Percentiles rank a stretch among this genome's conserved stretches.
Conservation (phyloP, 2,888 invertebrate genomes). For the Lithophane leautieri region DNA sequence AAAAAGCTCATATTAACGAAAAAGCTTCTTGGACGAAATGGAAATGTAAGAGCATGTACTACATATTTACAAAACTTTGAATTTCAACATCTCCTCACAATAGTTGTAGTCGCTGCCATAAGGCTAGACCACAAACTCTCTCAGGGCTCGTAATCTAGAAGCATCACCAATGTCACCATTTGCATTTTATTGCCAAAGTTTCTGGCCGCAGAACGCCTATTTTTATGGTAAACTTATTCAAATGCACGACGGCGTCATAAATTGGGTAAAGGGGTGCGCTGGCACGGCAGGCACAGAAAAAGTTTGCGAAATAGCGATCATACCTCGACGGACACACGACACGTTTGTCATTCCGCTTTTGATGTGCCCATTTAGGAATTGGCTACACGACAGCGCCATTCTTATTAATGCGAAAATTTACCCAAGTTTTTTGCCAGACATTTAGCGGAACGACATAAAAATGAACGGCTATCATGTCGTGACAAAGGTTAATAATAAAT, state of each 20-base stretch:
- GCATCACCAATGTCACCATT: conserved; percentile 85
- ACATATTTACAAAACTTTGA: conserved; percentile 52
- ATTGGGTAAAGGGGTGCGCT: conserved; percentile 86
- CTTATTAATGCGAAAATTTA: conserved; percentile 41
- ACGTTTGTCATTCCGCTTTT: conserved; percentile 63
- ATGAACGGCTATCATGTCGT: conserved; percentile 50
- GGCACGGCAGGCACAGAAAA: conserved; percentile 81
- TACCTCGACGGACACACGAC: conserved; percentile 60
- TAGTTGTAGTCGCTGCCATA: conserved; percentile 33
- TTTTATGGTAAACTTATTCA: conserved; percentile 90
- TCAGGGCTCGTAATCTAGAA: conserved; percentile 71
- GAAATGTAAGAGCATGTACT: background rate
- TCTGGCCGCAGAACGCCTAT: conserved; percentile 86
- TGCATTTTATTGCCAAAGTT: conserved; percentile 90
- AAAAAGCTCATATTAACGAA: no score
- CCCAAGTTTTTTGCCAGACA: conserved; percentile 30
- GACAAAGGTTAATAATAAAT: conserved; percentile 63
- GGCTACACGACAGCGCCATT: conserved; percentile 49
- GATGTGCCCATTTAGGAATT: conserved; percentile 54
- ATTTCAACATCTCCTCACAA: conserved; percentile 31
- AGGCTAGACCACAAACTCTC: conserved; percentile 49
- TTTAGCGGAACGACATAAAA: conserved; percentile 42
- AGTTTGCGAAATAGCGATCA: conserved; percentile 71
- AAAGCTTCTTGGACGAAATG: background rate
- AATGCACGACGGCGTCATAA: conserved; percentile 88